Evolutionary conservation across 2,113 vertebrate species (phyloP), one percentile per base, ranked within the genome.

Genomic region (Nematolebias whitei): DNA sequence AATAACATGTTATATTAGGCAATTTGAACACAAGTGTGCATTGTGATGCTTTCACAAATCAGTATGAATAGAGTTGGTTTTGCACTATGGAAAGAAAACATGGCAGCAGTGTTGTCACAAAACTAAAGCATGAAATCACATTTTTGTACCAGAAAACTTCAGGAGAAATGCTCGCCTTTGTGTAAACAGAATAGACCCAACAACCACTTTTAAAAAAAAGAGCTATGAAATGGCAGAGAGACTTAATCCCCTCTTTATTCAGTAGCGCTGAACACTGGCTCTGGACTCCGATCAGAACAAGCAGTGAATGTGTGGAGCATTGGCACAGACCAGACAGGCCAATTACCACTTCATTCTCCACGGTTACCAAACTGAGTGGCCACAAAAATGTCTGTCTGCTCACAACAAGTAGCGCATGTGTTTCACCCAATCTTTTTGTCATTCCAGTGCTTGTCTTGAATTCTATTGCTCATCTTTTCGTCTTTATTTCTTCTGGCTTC

Each of bases 311-410:
- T 55, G 70, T 68, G 68, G 57, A 66, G 56, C 58, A 35, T n/a
- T 74, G 45, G 78, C 61, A 72, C 41, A 48, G 58, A 68, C 40
- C 41, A 59, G 55, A 81, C 56, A 24, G 59, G 41, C 81, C 86
- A 87, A 89, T 88, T 84, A 85, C 67, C 26, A 58, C 77, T 78
- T 79, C 76, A 55, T 75, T 82, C 81, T 82, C 90, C 87, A 82
- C 50, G 83, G 89, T 74, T 74, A 91, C 90, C 85, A 58, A 71
- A 68, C n/a, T 68, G 71, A 85, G 81, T 56, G 58, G 48, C 79
- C 70, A 19, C 83, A 88, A 87, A 87, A 87, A 88, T 89, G 86
- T 79, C 85, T 78, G 76, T 85, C 55, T 43, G 72, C 63, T 74
- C 72, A 80, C 74, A 87, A 82, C 59, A 84, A 70, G 71, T 54